phyloP scores from a whole-genome alignment of 2,888 invertebrate genomes.

The Meteorus colon region DNA sequence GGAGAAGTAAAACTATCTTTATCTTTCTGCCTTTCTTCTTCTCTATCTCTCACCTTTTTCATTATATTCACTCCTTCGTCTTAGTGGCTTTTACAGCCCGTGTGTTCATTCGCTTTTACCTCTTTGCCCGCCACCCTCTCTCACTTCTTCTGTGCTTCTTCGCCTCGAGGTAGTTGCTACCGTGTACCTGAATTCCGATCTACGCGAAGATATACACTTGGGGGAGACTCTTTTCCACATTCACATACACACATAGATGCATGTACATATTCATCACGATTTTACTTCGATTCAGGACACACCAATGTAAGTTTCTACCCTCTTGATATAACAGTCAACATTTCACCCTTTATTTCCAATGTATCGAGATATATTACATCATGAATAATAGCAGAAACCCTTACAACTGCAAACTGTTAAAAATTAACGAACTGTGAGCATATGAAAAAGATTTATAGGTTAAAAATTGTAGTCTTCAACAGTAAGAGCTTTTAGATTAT shows the following conservation, averaged over 20 bases:
- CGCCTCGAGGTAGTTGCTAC: constrained; percentile 67
- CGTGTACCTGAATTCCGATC: constrained; percentile 72
- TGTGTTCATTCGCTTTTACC: constrained; percentile 44
- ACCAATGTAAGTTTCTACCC: neutral
- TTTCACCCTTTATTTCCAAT: too few relatives aligned
- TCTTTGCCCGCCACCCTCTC: constrained; percentile 36
- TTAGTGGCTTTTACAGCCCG: constrained; percentile 11
- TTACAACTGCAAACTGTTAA: too few relatives aligned
- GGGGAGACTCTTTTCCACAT: neutral
- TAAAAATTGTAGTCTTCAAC: too few relatives aligned
- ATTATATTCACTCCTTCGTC: constrained; percentile 41
- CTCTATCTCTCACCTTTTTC: constrained; percentile 50
- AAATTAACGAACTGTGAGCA: too few relatives aligned
- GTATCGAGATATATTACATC: too few relatives aligned
- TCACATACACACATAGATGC: neutral
- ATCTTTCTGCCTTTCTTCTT: constrained; percentile 44
- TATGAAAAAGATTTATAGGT: too few relatives aligned
- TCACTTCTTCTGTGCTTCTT: constrained; percentile 43
- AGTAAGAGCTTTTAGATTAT: too few relatives aligned
- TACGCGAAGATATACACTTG: constrained; percentile 63
- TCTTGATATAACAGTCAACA: neutral
- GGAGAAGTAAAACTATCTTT: constrained; percentile 18
- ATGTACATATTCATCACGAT: neutral
- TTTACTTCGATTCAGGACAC: neutral
- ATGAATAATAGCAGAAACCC: too few relatives aligned